Conservation (phyloP, 2,113 vertebrate genomes). For the Origma solitaria region DNA sequence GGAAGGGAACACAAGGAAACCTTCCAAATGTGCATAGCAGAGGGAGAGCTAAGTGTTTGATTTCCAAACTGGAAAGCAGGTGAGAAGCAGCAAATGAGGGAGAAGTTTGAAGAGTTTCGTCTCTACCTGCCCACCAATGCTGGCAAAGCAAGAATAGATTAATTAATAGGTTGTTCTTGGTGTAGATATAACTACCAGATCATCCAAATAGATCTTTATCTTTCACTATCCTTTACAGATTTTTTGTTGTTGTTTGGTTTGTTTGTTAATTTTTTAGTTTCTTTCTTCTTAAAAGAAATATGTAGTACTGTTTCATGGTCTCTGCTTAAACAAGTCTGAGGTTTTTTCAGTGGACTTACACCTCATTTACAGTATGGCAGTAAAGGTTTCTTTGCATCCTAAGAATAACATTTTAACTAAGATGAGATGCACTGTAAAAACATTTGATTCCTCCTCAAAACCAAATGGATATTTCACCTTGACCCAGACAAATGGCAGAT, state of each 20-base stretch:
- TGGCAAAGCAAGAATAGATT: neutral
- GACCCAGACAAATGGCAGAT: slow-evolving; percentile 13
- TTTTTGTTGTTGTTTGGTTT: neutral
- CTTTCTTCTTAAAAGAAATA: neutral
- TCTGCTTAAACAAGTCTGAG: neutral
- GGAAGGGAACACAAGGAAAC: neutral
- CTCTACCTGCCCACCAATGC: neutral
- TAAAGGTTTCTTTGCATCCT: neutral
- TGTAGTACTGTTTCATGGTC: neutral
- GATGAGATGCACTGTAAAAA: neutral
- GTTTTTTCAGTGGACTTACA: neutral
- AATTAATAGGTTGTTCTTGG: neutral
- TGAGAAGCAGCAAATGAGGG: neutral
- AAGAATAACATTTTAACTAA: neutral
- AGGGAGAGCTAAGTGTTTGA: neutral
- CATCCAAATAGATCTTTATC: neutral
- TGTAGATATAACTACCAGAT: neutral
- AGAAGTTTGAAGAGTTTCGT: neutral
- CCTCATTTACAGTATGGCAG: neutral
- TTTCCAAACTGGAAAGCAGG: neutral
- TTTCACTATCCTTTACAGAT: neutral
- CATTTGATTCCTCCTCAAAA: neutral
- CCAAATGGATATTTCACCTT: neutral
- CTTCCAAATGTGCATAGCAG: neutral
- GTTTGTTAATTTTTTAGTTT: neutral